phyloP scores from a whole-genome alignment of 2,113 vertebrate genomes.

The Nansenia antarctica region DNA sequence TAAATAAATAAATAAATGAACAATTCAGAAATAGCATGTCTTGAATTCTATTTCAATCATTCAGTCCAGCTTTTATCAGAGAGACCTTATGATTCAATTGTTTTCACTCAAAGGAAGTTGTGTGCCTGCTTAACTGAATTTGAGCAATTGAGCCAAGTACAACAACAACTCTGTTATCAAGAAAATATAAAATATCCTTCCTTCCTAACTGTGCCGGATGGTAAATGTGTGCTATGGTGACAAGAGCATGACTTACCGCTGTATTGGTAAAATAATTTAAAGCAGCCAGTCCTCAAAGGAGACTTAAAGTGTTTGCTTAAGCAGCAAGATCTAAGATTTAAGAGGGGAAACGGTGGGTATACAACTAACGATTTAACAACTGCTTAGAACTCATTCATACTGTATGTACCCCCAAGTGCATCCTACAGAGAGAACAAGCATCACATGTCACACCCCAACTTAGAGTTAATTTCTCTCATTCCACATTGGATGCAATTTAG shows the following conservation, averaged over 20 bases:
- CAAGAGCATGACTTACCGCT: not conserved
- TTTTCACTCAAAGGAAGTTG: conserved; percentile 10
- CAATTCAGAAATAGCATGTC: conserved; percentile 29
- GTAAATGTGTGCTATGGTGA: not conserved
- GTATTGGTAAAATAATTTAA: not conserved
- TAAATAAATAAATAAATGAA: conserved; percentile 52
- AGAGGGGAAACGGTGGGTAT: conserved; percentile 11
- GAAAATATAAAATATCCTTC: too few relatives aligned
- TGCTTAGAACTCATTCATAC: not conserved
- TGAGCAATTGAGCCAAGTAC: conserved; percentile 16
- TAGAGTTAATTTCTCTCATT: too few relatives aligned
- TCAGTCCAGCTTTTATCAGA: conserved; percentile 20
- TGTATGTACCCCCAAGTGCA: not conserved
- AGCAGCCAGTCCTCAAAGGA: not conserved
- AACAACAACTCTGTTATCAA: not conserved
- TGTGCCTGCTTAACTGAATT: conserved; percentile 30
- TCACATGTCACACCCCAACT: too few relatives aligned
- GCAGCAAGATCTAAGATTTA: conserved; percentile 15
- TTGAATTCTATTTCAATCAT: conserved; percentile 43
- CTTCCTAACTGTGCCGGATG: not conserved
- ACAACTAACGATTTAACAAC: not conserved
- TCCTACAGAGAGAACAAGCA: not conserved
- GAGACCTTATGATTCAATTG: conserved; percentile 26
- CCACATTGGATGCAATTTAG: not conserved
- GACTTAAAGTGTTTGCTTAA: not conserved